Evolutionary conservation across 2,888 invertebrate species (phyloP).

Genomic region (Clivina fossor): DNA sequence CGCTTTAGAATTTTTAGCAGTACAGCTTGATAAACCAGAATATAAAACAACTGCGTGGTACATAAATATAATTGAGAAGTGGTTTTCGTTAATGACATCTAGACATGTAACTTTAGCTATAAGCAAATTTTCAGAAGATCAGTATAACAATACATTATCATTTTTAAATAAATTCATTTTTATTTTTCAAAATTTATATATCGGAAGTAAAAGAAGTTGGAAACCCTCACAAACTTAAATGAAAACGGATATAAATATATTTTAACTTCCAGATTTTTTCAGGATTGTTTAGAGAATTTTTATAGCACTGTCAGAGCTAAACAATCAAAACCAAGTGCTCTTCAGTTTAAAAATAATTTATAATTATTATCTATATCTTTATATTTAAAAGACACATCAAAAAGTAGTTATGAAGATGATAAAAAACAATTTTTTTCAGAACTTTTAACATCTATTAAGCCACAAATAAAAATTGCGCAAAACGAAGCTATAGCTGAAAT

Average conservation of each 20-base stretch:
- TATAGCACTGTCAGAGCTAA: constrained; percentile 19
- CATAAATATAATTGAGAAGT: constrained; percentile 28
- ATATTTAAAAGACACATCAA: constrained; percentile 31
- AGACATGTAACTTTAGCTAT: constrained; percentile 35
- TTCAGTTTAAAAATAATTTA: constrained; percentile 35
- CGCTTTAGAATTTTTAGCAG: constrained; percentile 27
- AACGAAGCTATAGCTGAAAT: not conserved
- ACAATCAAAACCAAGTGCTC: no score
- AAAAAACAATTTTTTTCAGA: constrained; percentile 30
- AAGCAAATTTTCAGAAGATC: constrained; percentile 36
- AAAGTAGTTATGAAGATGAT: constrained; percentile 26
- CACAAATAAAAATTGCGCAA: not conserved
- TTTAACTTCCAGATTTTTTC: constrained; percentile 38
- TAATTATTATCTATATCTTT: constrained; percentile 29
- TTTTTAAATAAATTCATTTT: constrained; percentile 36
- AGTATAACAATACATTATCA: constrained; percentile 29
- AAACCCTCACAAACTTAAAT: constrained; percentile 38
- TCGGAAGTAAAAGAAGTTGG: constrained; percentile 34
- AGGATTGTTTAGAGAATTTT: constrained; percentile 40
- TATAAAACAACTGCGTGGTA: constrained; percentile 38
- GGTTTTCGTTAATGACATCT: constrained; percentile 38
- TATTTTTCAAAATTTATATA: constrained; percentile 22
- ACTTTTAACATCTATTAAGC: no score
- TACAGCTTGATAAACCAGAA: constrained; percentile 24
- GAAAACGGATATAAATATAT: constrained; percentile 35